Evolutionary conservation across 2,797 vertebrate species (phyloP).

Genomic region (Chaetophractus vellerosus): DNA sequence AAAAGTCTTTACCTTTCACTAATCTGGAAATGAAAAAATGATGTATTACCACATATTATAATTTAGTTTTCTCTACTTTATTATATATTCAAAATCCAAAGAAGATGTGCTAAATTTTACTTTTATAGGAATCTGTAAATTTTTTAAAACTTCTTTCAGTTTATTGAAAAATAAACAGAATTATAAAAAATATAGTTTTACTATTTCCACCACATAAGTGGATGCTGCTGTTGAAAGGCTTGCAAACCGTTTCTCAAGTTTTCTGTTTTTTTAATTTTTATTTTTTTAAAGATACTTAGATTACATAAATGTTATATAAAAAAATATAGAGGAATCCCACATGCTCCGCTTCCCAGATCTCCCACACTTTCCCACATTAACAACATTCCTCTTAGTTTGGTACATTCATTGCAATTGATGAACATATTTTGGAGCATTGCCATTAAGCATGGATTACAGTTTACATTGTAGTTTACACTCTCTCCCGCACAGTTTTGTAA

Average conservation of each 20-base stretch:
- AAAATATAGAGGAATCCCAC: no score
- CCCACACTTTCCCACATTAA: no score
- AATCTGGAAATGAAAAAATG: background rate
- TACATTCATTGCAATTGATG: no score
- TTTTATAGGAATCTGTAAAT: background rate
- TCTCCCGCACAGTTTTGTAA: no score
- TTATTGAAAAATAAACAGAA: constrained; percentile 98
- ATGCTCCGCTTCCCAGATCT: no score
- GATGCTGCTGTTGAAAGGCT: constrained; percentile 91
- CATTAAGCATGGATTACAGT: no score
- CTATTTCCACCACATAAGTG: constrained; percentile 93
- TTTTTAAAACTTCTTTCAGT: constrained; percentile 89
- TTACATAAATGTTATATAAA: no score
- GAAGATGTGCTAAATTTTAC: background rate
- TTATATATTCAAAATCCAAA: background rate
- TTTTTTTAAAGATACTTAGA: no score
- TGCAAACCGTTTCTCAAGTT: constrained; percentile 92
- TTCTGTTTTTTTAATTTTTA: constrained; percentile 82
- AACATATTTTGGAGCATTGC: no score
- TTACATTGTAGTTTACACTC: no score
- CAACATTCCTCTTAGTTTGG: no score
- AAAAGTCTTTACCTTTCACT: background rate
- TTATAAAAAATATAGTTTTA: constrained; percentile 99
- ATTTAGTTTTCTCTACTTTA: background rate
- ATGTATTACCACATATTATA: background rate